phyloP scores from a whole-genome alignment of 2,113 vertebrate genomes.

The Anguilla rostrata region DNA sequence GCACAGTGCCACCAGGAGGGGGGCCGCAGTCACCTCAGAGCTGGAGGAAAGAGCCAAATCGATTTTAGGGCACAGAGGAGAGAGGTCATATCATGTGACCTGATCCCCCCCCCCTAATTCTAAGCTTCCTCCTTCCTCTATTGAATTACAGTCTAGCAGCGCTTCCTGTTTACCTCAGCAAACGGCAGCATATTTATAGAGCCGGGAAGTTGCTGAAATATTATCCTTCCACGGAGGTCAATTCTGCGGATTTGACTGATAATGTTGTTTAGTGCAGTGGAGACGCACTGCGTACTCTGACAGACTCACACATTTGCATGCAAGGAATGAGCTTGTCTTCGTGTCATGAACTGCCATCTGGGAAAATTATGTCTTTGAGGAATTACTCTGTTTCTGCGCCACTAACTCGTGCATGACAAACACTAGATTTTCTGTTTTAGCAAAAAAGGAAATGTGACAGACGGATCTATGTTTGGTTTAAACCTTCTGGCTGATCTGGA shows the following conservation, averaged over 20 bases:
- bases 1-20: neutral
- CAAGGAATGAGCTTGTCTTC: neutral
- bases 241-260: neutral
- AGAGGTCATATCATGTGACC: neutral
- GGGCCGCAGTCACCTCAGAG: neutral
- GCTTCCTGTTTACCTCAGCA: slow-evolving; percentile 2
- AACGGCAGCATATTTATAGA: slow-evolving; percentile 7
- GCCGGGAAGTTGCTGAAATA: slow-evolving; percentile 12
- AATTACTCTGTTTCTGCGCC: neutral
- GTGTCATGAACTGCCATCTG: neutral
- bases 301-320: neutral
- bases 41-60: neutral
- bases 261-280: neutral
- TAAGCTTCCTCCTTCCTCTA: neutral
- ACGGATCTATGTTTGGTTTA: neutral
- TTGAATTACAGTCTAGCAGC: slow-evolving; percentile 17
- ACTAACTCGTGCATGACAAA: neutral
- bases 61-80: neutral
- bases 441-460: neutral
- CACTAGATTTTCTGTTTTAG: neutral
- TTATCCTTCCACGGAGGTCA: neutral
- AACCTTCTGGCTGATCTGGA: neutral
- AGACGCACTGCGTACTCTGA: neutral
- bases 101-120: neutral
- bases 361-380: neutral